These are phyloP conservation scores for Chaetoderma sp. DNA, from an alignment of 2,888 invertebrate species.

Conservation along the genomic window DNA sequence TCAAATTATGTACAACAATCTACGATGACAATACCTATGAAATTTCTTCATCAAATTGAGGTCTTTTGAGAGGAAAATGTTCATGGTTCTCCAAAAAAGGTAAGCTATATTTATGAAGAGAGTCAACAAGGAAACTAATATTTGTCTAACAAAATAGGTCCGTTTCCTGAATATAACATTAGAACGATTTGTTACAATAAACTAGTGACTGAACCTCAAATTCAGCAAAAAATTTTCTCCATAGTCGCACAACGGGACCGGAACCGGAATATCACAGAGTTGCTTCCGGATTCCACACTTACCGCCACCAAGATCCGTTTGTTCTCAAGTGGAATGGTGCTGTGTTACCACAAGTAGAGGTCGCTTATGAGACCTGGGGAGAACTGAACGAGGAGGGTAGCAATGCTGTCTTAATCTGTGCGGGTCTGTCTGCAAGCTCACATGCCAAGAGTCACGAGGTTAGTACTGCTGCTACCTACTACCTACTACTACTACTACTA, in stretches of 20 bases:
- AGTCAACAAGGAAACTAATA: too few relatives aligned
- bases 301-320: constrained; percentile 50
- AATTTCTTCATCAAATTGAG: too few relatives aligned
- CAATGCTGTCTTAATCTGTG: constrained; percentile 65
- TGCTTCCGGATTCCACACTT: constrained; percentile 56
- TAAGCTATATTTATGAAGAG: too few relatives aligned
- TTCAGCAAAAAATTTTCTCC: constrained; percentile 18
- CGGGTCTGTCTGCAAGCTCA: constrained; percentile 67
- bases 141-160: too few relatives aligned
- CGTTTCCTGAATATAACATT: too few relatives aligned
- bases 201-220: not conserved
- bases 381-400: constrained; percentile 57
- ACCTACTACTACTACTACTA: too few relatives aligned
- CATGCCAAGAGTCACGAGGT: constrained; percentile 67
- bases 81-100: too few relatives aligned
- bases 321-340: constrained; percentile 56
- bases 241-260: constrained; percentile 55
- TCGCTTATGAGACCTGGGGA: constrained; percentile 69
- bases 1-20: too few relatives aligned
- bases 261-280: constrained; percentile 65
- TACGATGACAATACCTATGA: too few relatives aligned
- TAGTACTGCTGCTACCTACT: constrained; percentile 11
- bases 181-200: too few relatives aligned
- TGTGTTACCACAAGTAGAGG: constrained; percentile 56
- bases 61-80: too few relatives aligned